These are phyloP conservation scores for Meteorus cinctellus DNA, from an alignment of 2,888 invertebrate genomes.

Conservation along the genomic window DNA sequence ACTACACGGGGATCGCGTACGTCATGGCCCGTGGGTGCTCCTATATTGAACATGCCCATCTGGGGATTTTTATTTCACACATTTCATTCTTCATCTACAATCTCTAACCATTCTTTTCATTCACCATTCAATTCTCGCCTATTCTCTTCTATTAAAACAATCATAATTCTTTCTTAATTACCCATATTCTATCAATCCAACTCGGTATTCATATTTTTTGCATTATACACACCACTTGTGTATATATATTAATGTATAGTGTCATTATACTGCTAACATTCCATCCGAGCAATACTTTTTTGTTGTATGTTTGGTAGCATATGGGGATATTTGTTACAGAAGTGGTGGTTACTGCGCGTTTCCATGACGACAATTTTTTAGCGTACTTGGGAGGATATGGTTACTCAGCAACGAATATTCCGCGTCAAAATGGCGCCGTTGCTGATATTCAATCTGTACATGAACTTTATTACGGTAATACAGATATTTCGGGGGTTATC, in stretches of 20 bases:
- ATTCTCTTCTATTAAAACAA: too few relatives aligned
- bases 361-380: conserved; percentile 55
- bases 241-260: background rate
- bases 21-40: conserved; percentile 52
- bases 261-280: conserved; percentile 1
- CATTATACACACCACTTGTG: background rate
- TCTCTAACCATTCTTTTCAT: background rate
- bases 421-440: conserved; percentile 48
- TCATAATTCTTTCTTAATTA: background rate
- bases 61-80: conserved; percentile 50
- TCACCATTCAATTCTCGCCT: background rate
- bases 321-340: background rate
- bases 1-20: conserved; percentile 62
- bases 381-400: conserved; percentile 40
- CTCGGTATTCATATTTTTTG: background rate
- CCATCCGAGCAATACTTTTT: conserved; percentile 7
- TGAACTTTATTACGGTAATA: background rate
- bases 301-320: background rate
- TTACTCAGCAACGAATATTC: conserved; percentile 46
- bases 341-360: conserved; percentile 54
- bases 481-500: background rate
- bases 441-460: background rate
- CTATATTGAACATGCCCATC: conserved; percentile 45
- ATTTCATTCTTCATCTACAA: conserved; percentile 3
- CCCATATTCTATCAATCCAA: background rate